These are phyloP conservation scores for Caenorhabditis becei DNA, from an alignment of 2,888 invertebrate genomes.

Conservation along the genomic window DNA sequence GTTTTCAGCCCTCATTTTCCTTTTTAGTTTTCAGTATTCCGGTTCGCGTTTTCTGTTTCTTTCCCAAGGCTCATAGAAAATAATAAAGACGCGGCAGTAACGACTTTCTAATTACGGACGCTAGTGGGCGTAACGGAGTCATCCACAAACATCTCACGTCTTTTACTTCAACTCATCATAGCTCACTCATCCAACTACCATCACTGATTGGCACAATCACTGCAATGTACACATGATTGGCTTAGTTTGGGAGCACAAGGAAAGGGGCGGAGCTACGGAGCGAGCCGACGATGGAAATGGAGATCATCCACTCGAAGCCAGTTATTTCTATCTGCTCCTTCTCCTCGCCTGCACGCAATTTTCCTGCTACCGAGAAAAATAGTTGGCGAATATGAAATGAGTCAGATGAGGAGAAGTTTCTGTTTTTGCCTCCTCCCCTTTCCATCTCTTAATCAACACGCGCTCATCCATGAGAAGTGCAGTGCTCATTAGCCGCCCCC, in stretches of 20 bases:
- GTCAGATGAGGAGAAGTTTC: conserved; percentile 47
- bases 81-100: conserved; percentile 36
- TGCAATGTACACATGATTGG: conserved; percentile 38
- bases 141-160: conserved; percentile 21
- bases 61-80: conserved; percentile 40
- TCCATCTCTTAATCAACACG: conserved; percentile 43
- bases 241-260: conserved; percentile 17
- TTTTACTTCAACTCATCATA: background rate
- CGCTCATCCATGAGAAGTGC: conserved; percentile 54
- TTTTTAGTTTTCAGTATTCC: background rate
- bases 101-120: conserved; percentile 55
- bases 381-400: conserved; percentile 43
- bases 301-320: conserved; percentile 5
- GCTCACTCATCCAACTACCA: background rate
- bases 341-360: conserved; percentile 1
- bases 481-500: conserved; percentile 56
- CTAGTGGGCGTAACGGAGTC: conserved; percentile 33
- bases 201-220: conserved; percentile 50
- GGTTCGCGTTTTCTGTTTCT: background rate
- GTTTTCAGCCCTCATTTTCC: conserved; percentile 5
- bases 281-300: background rate
- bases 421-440: conserved; percentile 13
- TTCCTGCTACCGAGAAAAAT: conserved; percentile 20
- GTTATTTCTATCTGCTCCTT: conserved; percentile 5
- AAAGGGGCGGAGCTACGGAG: conserved; percentile 27